phyloP scores from a whole-genome alignment of 2,797 vertebrate species.

The Huso huso region DNA sequence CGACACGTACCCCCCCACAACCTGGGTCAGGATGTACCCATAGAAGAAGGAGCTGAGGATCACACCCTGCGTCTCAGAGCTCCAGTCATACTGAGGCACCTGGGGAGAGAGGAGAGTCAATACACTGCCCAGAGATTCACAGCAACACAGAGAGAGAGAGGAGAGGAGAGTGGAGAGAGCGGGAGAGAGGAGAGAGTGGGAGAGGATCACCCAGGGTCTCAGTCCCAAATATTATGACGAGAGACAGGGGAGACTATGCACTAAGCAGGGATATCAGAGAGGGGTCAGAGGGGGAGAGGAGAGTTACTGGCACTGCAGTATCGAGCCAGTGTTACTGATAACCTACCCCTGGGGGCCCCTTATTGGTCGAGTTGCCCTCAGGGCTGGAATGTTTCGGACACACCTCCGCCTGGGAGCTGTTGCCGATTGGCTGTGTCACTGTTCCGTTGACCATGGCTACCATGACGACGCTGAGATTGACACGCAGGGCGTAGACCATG shows the following conservation, averaged over 20 bases:
- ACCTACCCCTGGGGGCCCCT: constrained; percentile 51
- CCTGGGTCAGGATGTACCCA: constrained; percentile 71
- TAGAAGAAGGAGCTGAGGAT: constrained; percentile 77
- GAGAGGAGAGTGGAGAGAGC: background rate
- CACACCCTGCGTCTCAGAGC: constrained; percentile 65
- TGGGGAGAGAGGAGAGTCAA: constrained; percentile 24
- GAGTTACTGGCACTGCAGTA: background rate
- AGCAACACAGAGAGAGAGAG: constrained; percentile 15
- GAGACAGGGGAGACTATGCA: background rate
- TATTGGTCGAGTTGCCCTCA: constrained; percentile 26
- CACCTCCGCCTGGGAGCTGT: constrained; percentile 30
- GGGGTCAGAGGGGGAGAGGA: background rate
- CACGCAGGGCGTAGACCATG: constrained; percentile 69
- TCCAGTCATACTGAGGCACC: constrained; percentile 66
- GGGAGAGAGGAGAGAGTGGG: background rate
- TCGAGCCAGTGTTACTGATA: background rate
- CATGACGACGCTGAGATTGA: constrained; percentile 79
- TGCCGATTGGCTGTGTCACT: constrained; percentile 4
- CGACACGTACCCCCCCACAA: constrained; percentile 69
- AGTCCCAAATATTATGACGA: too few relatives aligned
- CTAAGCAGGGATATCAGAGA: background rate
- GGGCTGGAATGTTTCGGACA: constrained; percentile 36
- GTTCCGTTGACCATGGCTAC: constrained; percentile 75
- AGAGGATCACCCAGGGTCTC: background rate
- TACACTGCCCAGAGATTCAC: background rate